phyloP scores from a whole-genome alignment of 1,140 invertebrate species.

The Trichonephila clavata region DNA sequence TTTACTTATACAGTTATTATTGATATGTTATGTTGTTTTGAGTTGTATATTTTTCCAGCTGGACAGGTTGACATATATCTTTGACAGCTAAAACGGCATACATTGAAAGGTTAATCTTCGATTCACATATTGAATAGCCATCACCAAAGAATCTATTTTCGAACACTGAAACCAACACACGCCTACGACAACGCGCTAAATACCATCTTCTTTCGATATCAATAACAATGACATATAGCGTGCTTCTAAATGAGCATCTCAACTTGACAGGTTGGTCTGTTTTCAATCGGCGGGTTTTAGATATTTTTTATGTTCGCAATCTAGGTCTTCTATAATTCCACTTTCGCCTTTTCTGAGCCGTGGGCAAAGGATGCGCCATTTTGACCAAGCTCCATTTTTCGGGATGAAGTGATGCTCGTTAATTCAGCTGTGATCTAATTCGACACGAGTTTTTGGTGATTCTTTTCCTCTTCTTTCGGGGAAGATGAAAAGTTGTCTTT shows the following conservation, averaged over 20 bases:
- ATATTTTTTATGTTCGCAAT: not conserved
- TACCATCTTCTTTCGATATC: not conserved
- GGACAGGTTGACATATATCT: too few species aligned
- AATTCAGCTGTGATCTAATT: slow-evolving; percentile 33
- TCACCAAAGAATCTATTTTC: not conserved
- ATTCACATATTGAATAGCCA: too few species aligned
- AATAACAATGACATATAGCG: not conserved
- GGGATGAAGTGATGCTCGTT: not conserved
- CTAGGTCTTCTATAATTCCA: not conserved
- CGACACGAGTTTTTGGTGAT: not conserved
- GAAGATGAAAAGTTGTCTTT: not conserved
- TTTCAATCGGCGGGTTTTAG: not conserved
- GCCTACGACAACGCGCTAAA: not conserved
- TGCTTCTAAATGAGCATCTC: not conserved
- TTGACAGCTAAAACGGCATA: too few species aligned
- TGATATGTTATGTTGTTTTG: too few species aligned
- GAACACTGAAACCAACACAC: not conserved
- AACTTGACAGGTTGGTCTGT: not conserved
- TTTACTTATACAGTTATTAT: too few species aligned
- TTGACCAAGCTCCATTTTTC: not conserved
- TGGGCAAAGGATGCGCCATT: slow-evolving; percentile 27
- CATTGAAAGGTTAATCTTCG: too few species aligned
- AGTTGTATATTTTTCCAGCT: too few species aligned
- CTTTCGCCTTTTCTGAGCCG: not conserved
- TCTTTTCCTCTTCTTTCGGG: not conserved